Evolutionary conservation across 2,888 invertebrate genomes (phyloP).

Genomic region (Luffia ferchaultella): DNA sequence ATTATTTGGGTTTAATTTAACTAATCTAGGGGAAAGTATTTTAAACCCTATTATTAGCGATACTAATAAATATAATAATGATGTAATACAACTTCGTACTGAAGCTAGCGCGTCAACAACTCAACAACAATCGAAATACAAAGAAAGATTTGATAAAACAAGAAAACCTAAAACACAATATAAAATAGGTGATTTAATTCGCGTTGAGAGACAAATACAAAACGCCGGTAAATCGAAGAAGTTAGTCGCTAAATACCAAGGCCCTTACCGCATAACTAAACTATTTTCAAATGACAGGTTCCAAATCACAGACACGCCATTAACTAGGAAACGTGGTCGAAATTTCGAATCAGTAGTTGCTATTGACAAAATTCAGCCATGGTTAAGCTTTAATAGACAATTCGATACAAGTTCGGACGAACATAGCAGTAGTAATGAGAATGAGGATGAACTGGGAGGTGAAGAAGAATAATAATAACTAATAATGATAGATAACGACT

Average conservation of each 20-base stretch:
- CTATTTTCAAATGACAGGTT: constrained; percentile 5
- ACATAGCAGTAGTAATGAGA: too few species aligned
- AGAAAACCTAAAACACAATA: constrained; percentile 1
- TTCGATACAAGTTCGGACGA: too few species aligned
- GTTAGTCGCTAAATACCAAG: constrained; percentile 7
- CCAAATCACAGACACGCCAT: constrained; percentile 7
- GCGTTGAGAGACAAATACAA: constrained; percentile 4
- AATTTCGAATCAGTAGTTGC: constrained; percentile 8
- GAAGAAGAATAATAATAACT: too few species aligned
- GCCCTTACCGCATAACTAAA: constrained; percentile 6
- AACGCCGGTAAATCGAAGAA: constrained; percentile 8
- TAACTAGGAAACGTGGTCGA: constrained; percentile 7
- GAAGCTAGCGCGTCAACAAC: constrained; percentile 2
- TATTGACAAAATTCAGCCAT: too few species aligned
- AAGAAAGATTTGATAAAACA: constrained; percentile 4
- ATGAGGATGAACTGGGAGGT: too few species aligned
- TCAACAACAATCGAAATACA: constrained; percentile 7
- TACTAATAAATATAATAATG: not conserved
- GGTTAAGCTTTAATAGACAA: constrained; percentile 8
- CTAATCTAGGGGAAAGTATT: not conserved
- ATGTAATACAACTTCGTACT: not conserved
- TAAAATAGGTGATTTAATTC: constrained; percentile 6
- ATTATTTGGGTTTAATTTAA: not conserved
- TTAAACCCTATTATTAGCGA: not conserved
- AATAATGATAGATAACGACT: too few species aligned